Evolutionary conservation across 2,113 vertebrate species (phyloP).

Genomic region (Psephotus haematonotus): DNA sequence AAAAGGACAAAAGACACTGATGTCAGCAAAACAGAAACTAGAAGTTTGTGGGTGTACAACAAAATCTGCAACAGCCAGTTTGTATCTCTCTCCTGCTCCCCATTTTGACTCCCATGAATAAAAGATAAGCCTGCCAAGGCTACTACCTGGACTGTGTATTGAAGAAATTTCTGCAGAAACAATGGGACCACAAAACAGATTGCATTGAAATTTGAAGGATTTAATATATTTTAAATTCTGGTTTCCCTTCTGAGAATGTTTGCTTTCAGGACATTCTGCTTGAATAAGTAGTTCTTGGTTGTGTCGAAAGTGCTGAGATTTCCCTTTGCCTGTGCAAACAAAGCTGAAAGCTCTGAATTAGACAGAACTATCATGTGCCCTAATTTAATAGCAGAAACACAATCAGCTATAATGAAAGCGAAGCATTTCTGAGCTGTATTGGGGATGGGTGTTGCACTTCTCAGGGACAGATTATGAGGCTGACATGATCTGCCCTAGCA

Average conservation of each 20-base stretch:
- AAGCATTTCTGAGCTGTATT: not conserved
- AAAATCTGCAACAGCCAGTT: not conserved
- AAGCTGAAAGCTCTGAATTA: slow-evolving; percentile 33
- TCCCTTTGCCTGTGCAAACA: slow-evolving; percentile 22
- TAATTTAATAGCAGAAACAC: slow-evolving; percentile 48
- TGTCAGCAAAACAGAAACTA: slow-evolving; percentile 5
- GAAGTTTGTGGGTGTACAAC: not conserved
- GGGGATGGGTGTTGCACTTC: not conserved
- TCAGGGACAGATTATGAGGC: not conserved
- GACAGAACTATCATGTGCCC: not conserved
- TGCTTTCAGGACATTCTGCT: not conserved
- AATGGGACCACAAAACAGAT: not conserved
- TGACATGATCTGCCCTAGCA: not conserved
- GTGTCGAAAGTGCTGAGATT: not conserved
- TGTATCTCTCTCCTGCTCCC: not conserved
- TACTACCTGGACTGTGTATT: not conserved
- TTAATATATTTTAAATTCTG: not conserved
- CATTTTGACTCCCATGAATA: not conserved
- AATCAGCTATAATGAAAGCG: slow-evolving; percentile 1
- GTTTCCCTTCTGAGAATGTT: not conserved
- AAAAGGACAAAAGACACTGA: slow-evolving; percentile 25
- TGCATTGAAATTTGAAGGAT: not conserved
- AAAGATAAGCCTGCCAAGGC: slow-evolving; percentile 32
- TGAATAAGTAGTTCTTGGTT: not conserved
- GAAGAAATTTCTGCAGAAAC: slow-evolving; percentile 1